A percentile compares a stretch with the other conserved stretches of the same genome.
Conservation (phyloP, 1,140 invertebrate genomes). For the Diploscapter pachys region DNA sequence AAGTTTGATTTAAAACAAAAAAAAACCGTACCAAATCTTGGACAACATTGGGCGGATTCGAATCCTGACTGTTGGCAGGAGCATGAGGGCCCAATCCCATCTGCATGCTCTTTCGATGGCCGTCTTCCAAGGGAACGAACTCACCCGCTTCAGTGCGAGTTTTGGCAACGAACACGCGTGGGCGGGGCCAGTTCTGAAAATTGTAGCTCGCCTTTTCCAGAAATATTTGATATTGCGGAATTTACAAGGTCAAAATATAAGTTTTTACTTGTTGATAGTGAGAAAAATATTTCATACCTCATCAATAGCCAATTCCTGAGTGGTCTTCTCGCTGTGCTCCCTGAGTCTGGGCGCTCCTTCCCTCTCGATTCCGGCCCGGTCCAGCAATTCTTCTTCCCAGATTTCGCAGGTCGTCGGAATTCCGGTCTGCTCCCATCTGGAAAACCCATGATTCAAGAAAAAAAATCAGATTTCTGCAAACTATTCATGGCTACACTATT, state of each 20-base stretch:
- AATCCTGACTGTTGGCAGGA: too few species aligned
- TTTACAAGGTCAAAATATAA: not conserved
- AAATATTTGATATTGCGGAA: not conserved
- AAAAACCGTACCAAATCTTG: too few species aligned
- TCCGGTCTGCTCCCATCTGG: not conserved
- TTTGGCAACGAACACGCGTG: conserved; percentile 4
- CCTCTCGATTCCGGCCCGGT: not conserved
- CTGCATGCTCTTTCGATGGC: too few species aligned
- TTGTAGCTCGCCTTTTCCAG: not conserved
- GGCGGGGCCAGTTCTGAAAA: not conserved
- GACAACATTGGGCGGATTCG: too few species aligned
- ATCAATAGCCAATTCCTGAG: not conserved
- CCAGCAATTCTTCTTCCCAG: not conserved
- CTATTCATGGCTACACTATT: not conserved
- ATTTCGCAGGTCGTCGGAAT: not conserved
- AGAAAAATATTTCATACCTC: not conserved
- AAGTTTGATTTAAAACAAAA: too few species aligned
- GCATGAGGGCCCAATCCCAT: too few species aligned
- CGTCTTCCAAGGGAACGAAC: too few species aligned
- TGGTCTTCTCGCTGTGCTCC: not conserved
- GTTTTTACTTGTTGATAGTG: not conserved
- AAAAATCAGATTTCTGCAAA: not conserved
- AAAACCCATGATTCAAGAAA: not conserved
- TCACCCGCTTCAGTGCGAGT: not conserved
- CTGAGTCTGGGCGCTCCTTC: not conserved